Evolutionary conservation across 2,113 vertebrate species (phyloP), one percentile per base, ranked within the genome.

Genomic region (Tor tambroides): DNA sequence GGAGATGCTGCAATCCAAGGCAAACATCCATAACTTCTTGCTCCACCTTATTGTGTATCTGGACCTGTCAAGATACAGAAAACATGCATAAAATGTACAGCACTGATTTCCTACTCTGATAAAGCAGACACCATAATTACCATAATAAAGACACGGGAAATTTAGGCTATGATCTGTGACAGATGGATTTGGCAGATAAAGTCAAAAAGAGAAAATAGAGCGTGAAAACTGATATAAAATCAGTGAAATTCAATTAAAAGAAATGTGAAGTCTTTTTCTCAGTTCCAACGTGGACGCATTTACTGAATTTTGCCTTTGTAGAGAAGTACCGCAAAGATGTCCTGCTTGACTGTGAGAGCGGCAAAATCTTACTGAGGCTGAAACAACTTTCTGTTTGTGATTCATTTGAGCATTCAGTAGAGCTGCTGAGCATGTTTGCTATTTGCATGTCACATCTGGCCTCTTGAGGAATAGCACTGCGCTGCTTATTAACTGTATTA

Each of bases 401-500:
- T 41, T 46, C 76, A 69, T 35, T 56, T 35, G 43, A 35, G 80
- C 38, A 46, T 82, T 80, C 80, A 82, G 12, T 43, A n/a, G 54
- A 61, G 71, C 49, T 84, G 82, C 28, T 84, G 72, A 65, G 86
- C 88, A 63, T 90, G 89, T 92, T 92, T 91, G 77, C 80, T 85
- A 91, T 92, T 92, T 92, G 80, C 89, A 91, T 91, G 92, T 84
- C 84, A 86, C 83, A 71, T 88, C 90, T 32, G 88, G 90, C 91
- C 90, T 88, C 89, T 76, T 86, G 85, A 92, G 88, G 89, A 88
- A 90, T 85, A 72, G 59, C 87, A 89, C 89, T 77, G 14, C 83
- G 71, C 87, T 89, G 90, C 80, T 91, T 91, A 91, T 92, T 87
- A 72, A 90, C 90, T 89, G 41, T 90, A 90, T 93, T 93, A 91